Evolutionary conservation across 2,888 invertebrate genomes (phyloP).

Genomic region (Pachycephus smyrnensis): DNA sequence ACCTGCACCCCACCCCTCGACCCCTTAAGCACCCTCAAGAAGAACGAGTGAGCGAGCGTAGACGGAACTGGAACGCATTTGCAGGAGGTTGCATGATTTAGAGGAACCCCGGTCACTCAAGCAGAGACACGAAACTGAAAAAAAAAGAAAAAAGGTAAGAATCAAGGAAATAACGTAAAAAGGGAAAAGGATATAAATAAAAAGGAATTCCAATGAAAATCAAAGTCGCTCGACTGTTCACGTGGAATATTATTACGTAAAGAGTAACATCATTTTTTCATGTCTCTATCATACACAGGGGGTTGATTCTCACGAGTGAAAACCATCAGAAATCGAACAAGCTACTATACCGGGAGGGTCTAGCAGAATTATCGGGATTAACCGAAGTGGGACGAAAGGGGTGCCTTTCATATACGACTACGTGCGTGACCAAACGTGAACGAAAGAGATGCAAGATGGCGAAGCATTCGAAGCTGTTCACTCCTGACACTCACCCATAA

Average conservation of each 20-base stretch:
- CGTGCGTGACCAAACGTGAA: neutral
- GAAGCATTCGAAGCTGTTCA: neutral
- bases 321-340: neutral
- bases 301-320: neutral
- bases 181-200: neutral
- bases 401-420: neutral
- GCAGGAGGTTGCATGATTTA: neutral
- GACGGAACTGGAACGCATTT: neutral
- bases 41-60: neutral
- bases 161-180: neutral
- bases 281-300: neutral
- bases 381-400: neutral
- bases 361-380: neutral
- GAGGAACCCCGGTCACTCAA: neutral
- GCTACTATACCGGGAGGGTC: neutral
- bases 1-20: neutral
- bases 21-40: neutral
- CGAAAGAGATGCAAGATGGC: constrained; percentile 9
- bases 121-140: neutral
- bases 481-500: constrained; percentile 19
- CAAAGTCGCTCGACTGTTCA: neutral
- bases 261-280: neutral
- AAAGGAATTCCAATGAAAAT: neutral
- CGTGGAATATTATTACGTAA: neutral
- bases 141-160: neutral